These are phyloP conservation scores for Centropyge bicolor DNA, from an alignment of 2,797 vertebrate species.

Conservation along the genomic window DNA sequence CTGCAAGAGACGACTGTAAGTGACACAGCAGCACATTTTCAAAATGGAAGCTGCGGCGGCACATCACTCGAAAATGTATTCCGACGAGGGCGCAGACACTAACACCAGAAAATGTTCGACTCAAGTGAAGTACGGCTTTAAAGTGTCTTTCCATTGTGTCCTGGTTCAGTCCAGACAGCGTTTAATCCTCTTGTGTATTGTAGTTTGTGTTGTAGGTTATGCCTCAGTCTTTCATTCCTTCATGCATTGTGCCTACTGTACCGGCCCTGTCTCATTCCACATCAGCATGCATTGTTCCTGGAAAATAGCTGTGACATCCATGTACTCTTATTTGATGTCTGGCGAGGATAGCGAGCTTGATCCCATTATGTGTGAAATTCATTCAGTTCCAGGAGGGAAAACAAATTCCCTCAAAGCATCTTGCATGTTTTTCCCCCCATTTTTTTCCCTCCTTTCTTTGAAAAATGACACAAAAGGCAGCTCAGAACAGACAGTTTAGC, in stretches of 20 bases:
- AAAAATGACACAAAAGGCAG: slow-evolving; percentile 70
- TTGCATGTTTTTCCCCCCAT: slow-evolving; percentile 54
- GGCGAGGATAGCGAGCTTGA: slow-evolving; percentile 73
- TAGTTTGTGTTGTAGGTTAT: slow-evolving; percentile 65
- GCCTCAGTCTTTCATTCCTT: slow-evolving; percentile 57
- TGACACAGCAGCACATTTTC: not conserved
- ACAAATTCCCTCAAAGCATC: slow-evolving; percentile 77
- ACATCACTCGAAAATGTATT: slow-evolving; percentile 9
- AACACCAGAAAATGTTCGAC: slow-evolving; percentile 34
- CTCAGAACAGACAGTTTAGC: slow-evolving; percentile 65
- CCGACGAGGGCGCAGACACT: not conserved
- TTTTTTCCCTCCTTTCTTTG: slow-evolving; percentile 56
- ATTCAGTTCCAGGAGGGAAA: slow-evolving; percentile 79
- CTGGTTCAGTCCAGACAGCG: slow-evolving; percentile 63
- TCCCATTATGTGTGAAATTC: slow-evolving; percentile 84
- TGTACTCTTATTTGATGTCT: slow-evolving; percentile 77
- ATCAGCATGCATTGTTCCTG: slow-evolving; percentile 76
- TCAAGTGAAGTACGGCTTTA: slow-evolving; percentile 53
- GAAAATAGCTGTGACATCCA: slow-evolving; percentile 79
- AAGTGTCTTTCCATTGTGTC: slow-evolving; percentile 60
- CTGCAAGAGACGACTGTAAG: not conserved
- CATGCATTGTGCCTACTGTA: slow-evolving; percentile 73
- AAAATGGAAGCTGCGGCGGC: not conserved
- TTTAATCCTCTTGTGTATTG: slow-evolving; percentile 78
- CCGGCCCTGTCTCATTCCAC: slow-evolving; percentile 69